Evolutionary conservation across 2,113 vertebrate species (phyloP), one percentile per base, ranked within the genome.

Genomic region (Glareola pratincola): DNA sequence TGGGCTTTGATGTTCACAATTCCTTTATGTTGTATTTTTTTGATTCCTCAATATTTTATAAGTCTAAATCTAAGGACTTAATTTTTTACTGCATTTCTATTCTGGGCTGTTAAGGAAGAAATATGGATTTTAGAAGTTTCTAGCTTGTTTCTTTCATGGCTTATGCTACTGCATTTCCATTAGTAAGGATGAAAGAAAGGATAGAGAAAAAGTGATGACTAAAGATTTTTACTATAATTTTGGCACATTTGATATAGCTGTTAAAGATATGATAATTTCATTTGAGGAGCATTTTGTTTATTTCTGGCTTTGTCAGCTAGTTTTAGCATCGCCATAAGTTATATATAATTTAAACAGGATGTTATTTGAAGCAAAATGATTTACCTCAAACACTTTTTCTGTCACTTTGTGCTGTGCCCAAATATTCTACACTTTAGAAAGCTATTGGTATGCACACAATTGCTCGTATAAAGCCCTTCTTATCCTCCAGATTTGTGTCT

Each of bases 271-370:
- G 29, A 72, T 85, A 80, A 86, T 95, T 90, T 95, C 12, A 66
- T 6, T 93, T 67, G 56, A 89, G 48, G 18, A 85, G 6, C 6
- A 19, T 66, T 90, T 93, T 88, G 67, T 71, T 88, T 85, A 27
- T 73, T 85, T 90, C 30, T 87, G 26, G 27, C 56, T 94, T 94
- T 95, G 84, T 94, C 91, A 93, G 72, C 72, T 88, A 77, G 36
- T 83, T 97, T 93, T 91, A 51, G 78, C 36, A 86, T 63, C 68
- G 50, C 24, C 51, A 59, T 95, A 92, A 94, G 96, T 96, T 89
- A 90, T 37, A 92, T 41, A 45, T 81, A 78, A 72, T 86, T 92
- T 77, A 85, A 56, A 32, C 10, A 4, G 39, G 48, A 68, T 90
- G 41, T 78, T 29, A 88, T 59, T 79, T 94, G 45, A 60, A 94